Evolutionary conservation across 2,113 vertebrate species (phyloP).

Genomic region (Buteo buteo): DNA sequence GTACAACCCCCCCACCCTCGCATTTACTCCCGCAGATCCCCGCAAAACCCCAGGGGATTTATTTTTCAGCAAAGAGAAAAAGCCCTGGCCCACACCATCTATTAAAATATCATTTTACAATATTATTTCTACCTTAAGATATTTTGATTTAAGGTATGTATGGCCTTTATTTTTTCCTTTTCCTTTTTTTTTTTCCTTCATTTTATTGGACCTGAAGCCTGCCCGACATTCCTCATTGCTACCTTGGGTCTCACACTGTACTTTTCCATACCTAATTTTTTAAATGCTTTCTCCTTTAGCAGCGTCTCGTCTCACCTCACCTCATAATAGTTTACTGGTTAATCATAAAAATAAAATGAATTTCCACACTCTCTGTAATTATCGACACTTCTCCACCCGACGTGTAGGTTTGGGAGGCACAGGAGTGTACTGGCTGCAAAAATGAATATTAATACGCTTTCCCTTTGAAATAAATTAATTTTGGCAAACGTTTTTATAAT

Average conservation of each 20-base stretch:
- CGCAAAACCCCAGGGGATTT: neutral
- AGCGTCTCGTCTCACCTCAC: constrained; percentile 20
- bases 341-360: constrained; percentile 44
- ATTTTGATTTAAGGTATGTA: neutral
- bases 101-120: neutral
- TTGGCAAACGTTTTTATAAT: neutral
- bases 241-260: neutral
- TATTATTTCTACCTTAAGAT: neutral
- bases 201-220: neutral
- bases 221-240: neutral
- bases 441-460: neutral
- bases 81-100: neutral
- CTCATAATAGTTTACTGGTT: constrained; percentile 42
- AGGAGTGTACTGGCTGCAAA: neutral
- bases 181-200: neutral
- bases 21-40: neutral
- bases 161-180: neutral
- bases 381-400: neutral
- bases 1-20: too few species aligned
- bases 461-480: neutral
- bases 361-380: constrained; percentile 38
- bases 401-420: neutral
- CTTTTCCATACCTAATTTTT: constrained; percentile 16
- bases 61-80: neutral
- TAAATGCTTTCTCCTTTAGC: constrained; percentile 19